Percentiles rank a stretch among this genome's conserved stretches.
phyloP scores from a whole-genome alignment of 2,888 invertebrate genomes.

The Hyposoter didymator region DNA sequence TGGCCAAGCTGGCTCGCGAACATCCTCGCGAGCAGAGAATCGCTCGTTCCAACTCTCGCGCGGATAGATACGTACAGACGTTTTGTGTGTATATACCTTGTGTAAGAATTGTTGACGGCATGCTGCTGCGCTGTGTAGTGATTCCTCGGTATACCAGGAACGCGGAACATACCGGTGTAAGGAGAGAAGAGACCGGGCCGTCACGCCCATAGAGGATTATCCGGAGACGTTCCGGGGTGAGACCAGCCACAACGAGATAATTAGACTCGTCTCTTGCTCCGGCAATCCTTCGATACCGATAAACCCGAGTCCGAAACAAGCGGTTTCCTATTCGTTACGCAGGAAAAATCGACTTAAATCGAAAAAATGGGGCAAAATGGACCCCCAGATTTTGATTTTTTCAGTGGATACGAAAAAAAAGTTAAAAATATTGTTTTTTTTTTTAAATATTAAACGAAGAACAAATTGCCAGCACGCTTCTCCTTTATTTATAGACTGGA shows the following conservation, averaged over 20 bases:
- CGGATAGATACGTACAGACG: conserved; percentile 2
- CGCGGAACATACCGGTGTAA: conserved; percentile 73
- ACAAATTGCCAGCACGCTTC: background rate
- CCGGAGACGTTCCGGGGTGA: conserved; percentile 65
- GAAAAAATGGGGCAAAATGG: background rate
- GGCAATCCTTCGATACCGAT: conserved; percentile 58
- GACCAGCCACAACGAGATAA: conserved; percentile 70
- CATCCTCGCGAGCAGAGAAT: conserved; percentile 45
- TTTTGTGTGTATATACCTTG: background rate
- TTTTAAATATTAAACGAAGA: too few species aligned
- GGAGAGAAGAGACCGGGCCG: conserved; percentile 44
- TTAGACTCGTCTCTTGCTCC: conserved; percentile 70
- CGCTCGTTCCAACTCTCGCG: conserved; percentile 38
- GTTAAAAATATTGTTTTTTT: too few species aligned
- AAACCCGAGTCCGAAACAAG: conserved; percentile 30
- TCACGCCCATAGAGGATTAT: conserved; percentile 68
- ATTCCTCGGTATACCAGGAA: conserved; percentile 72
- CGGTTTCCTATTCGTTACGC: conserved; percentile 10
- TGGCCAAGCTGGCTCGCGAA: conserved; percentile 72
- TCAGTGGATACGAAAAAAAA: background rate
- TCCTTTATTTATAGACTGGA: background rate
- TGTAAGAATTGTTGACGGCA: conserved; percentile 39
- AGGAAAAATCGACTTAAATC: background rate
- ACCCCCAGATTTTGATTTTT: background rate
- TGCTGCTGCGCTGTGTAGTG: conserved; percentile 7